Conservation (phyloP, 2,113 vertebrate genomes). For the Eclectus roratus region DNA sequence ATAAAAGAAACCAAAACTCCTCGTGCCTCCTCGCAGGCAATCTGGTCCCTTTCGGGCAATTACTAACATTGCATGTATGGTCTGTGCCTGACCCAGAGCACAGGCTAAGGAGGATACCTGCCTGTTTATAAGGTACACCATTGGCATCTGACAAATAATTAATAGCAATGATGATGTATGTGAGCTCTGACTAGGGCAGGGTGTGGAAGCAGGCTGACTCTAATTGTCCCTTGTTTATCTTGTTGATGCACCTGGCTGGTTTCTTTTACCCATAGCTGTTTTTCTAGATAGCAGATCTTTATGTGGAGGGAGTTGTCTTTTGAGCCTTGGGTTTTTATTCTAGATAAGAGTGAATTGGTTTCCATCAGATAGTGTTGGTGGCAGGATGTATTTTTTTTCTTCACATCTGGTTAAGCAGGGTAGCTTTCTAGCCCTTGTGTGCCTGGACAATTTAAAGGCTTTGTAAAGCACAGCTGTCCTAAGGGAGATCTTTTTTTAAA, state of each 20-base stretch:
- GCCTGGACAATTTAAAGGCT: constrained; percentile 3
- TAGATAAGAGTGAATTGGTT: background rate
- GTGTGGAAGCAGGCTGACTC: constrained; percentile 22
- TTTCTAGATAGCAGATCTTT: constrained; percentile 32
- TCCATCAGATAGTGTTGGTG: background rate
- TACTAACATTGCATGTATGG: fast-evolving
- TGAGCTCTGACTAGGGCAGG: constrained; percentile 47
- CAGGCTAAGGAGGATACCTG: background rate
- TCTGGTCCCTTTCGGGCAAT: background rate
- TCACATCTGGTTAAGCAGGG: background rate
- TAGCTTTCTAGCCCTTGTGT: background rate
- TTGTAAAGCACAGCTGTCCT: background rate
- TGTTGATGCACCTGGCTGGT: background rate
- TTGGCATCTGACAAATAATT: constrained; percentile 33
- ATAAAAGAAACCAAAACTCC: background rate
- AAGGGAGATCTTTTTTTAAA: background rate
- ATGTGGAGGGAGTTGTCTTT: background rate
- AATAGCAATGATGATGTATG: constrained; percentile 7
- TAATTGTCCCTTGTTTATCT: constrained; percentile 65
- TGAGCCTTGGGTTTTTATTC: background rate
- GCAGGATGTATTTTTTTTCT: background rate
- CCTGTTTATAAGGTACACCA: constrained; percentile 12
- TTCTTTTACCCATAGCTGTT: constrained; percentile 33
- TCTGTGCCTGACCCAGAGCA: background rate
- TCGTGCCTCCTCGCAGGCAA: background rate